A percentile compares a stretch with the other conserved stretches of the same genome.
Conservation (phyloP, 2,888 invertebrate species). For the Metellina segmentata region DNA sequence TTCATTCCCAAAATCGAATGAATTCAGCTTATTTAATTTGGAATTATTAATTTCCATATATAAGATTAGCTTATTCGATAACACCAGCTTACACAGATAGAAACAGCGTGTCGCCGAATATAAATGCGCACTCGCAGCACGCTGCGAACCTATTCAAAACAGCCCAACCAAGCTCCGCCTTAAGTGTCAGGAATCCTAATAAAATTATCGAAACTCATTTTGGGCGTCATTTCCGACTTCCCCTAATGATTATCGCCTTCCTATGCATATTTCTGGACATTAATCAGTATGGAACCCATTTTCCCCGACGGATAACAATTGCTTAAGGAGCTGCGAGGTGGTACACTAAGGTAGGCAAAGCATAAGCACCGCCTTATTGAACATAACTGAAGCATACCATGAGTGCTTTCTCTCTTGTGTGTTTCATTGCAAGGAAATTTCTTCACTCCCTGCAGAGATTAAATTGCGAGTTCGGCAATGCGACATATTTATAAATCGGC, state of each 20-base stretch:
- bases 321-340: constrained; percentile 26
- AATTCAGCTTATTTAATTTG: too few relatives aligned
- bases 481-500: too few relatives aligned
- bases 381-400: neutral
- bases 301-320: constrained; percentile 44
- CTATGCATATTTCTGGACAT: constrained; percentile 56
- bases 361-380: constrained; percentile 34
- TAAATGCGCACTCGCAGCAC: constrained; percentile 6
- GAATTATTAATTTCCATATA: neutral
- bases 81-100: neutral
- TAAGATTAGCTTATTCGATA: neutral
- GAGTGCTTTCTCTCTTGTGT: neutral
- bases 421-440: neutral
- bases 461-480: neutral
- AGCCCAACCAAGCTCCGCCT: constrained; percentile 12
- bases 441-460: neutral
- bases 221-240: constrained; percentile 50
- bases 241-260: constrained; percentile 60
- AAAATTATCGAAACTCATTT: constrained; percentile 64
- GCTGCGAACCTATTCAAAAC: constrained; percentile 34
- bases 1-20: too few relatives aligned
- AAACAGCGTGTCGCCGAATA: neutral
- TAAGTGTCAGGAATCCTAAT: constrained; percentile 49
- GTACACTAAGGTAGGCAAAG: constrained; percentile 20
- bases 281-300: constrained; percentile 54